Percentiles rank a stretch among this genome's conserved stretches.
These are phyloP conservation scores for Erpetoichthys calabaricus DNA, from an alignment of 2,797 vertebrate species.

Conservation along the genomic window DNA sequence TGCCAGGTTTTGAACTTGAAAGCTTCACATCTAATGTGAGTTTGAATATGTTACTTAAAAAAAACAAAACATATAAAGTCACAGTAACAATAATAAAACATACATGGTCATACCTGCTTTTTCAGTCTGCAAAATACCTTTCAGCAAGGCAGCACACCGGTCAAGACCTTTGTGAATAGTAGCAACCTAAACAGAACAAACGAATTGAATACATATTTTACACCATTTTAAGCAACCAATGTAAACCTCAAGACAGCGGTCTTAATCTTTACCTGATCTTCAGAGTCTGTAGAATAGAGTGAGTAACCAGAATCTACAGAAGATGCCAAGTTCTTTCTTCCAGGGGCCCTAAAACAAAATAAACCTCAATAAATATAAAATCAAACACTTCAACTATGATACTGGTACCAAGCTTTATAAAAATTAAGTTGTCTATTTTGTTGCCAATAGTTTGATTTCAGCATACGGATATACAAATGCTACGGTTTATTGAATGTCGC, in stretches of 20 bases:
- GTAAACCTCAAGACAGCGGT: too few species aligned
- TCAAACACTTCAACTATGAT: too few species aligned
- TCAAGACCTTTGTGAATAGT: conserved; percentile 57
- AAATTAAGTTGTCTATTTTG: too few species aligned
- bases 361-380: not conserved
- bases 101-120: conserved; percentile 38
- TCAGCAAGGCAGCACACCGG: conserved; percentile 68
- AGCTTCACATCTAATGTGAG: conserved; percentile 30
- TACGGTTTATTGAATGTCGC: too few species aligned
- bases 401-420: too few species aligned
- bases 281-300: conserved; percentile 61
- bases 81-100: conserved; percentile 13
- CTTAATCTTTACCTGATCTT: conserved; percentile 58
- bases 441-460: too few species aligned
- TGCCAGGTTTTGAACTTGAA: conserved; percentile 24
- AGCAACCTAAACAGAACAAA: conserved; percentile 42
- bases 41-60: conserved; percentile 23
- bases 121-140: conserved; percentile 61
- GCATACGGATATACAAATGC: too few species aligned
- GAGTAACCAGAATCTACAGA: conserved; percentile 45
- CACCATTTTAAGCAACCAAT: too few species aligned
- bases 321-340: conserved; percentile 27
- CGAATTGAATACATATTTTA: not conserved
- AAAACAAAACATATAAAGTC: conserved; percentile 9
- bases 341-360: conserved; percentile 33